A percentile compares a stretch with the other conserved stretches of the same genome.
Conservation (phyloP, 2,797 vertebrate genomes). For the Eulemur rubriventer region DNA sequence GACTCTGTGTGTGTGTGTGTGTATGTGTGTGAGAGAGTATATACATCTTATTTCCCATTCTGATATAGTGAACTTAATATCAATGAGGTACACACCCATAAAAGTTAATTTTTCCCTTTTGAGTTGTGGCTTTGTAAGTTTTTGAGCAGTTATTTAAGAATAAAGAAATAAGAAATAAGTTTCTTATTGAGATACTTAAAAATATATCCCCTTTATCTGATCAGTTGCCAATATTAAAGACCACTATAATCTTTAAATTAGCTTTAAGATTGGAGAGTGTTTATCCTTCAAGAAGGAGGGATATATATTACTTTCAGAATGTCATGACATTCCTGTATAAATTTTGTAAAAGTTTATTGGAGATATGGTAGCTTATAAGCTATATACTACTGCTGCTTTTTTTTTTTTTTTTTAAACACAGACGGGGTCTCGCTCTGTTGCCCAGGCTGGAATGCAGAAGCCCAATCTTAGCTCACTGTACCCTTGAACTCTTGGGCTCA, state of each 20-base stretch:
- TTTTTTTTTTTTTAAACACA: background rate
- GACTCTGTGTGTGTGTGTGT: background rate
- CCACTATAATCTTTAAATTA: background rate
- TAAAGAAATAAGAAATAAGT: background rate
- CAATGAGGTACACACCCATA: background rate
- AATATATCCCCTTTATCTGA: constrained; percentile 31
- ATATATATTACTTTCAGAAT: background rate
- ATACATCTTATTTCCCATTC: constrained; percentile 35
- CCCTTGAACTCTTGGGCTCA: background rate
- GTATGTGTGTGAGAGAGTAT: background rate
- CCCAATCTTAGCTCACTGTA: background rate
- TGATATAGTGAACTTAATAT: background rate
- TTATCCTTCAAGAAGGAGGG: background rate
- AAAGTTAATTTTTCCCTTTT: constrained; percentile 11
- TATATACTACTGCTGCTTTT: background rate
- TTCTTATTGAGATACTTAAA: constrained; percentile 30
- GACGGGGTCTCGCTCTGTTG: background rate
- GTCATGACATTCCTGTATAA: constrained; percentile 18
- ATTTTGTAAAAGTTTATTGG: constrained; percentile 22
- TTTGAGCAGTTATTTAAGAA: constrained; percentile 45
- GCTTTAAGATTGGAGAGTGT: constrained; percentile 25
- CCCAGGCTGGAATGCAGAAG: background rate
- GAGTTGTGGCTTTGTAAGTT: constrained; percentile 18
- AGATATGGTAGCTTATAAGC: background rate
- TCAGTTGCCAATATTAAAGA: background rate